These are phyloP conservation scores for Charina bottae DNA, from an alignment of 2,113 vertebrate genomes.

Conservation along the genomic window DNA sequence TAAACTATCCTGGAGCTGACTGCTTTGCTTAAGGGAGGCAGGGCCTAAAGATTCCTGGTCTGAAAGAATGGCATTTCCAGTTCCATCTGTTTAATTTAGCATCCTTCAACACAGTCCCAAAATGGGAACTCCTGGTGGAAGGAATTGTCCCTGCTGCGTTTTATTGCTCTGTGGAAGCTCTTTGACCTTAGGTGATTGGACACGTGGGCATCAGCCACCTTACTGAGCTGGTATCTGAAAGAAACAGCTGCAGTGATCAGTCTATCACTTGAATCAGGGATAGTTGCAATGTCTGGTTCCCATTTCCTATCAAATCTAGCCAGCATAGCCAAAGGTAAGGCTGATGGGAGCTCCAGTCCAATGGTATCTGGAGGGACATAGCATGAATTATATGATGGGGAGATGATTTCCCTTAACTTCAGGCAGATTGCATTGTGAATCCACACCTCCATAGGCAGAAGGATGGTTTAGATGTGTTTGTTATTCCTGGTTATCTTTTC, in stretches of 20 bases:
- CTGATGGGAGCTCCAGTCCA: neutral
- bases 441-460: neutral
- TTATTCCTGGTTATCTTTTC: neutral
- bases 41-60: neutral
- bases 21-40: neutral
- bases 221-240: neutral
- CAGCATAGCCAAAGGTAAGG: neutral
- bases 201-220: neutral
- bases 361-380: neutral
- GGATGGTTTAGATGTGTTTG: neutral
- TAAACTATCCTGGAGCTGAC: neutral
- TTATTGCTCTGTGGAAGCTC: neutral
- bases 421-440: neutral
- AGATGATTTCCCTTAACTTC: neutral
- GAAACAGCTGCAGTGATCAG: neutral
- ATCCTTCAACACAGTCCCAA: neutral
- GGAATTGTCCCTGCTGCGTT: neutral
- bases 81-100: neutral
- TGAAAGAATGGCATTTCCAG: neutral
- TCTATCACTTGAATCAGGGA: neutral
- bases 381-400: neutral
- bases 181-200: neutral
- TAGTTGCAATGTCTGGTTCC: neutral
- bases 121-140: neutral
- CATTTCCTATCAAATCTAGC: neutral